A percentile compares a stretch with the other conserved stretches of the same genome.
Conservation (phyloP, 2,113 vertebrate species). For the Platysteira castanea region DNA sequence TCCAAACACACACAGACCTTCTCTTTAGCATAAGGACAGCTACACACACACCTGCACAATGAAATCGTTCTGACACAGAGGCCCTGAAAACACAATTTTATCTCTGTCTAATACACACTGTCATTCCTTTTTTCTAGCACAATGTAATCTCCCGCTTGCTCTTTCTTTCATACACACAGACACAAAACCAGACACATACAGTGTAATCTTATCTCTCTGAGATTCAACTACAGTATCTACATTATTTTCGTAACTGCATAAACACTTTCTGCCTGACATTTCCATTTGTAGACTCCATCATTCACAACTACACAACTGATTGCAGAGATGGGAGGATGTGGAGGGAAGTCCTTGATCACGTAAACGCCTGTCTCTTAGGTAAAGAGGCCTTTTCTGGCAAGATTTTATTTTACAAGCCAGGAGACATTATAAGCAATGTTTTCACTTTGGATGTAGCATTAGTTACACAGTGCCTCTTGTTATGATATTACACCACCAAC, state of each 20-base stretch:
- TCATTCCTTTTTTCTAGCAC: slow-evolving; percentile 3
- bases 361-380: slow-evolving; percentile 18
- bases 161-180: background rate
- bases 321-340: slow-evolving; percentile 8
- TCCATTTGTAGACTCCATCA: slow-evolving; percentile 24
- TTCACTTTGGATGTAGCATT: background rate
- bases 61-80: slow-evolving; percentile 7
- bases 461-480: background rate
- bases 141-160: slow-evolving; percentile 11
- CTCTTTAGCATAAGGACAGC: background rate
- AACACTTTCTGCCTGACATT: slow-evolving; percentile 56
- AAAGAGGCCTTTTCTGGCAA: slow-evolving; percentile 6
- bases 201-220: slow-evolving; percentile 38
- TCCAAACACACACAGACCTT: background rate
- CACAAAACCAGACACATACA: background rate
- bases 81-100: slow-evolving; percentile 27
- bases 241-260: slow-evolving; percentile 70
- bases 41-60: background rate
- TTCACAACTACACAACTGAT: background rate
- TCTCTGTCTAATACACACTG: background rate
- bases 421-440: background rate
- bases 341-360: slow-evolving; percentile 45
- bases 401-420: slow-evolving; percentile 14
- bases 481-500: slow-evolving; percentile 13
- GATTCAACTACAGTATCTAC: slow-evolving; percentile 37